Percentiles rank a stretch among this genome's conserved stretches.
Evolutionary conservation across 2,797 vertebrate genomes (phyloP).

Genomic region (Pseudochirops corinnae): DNA sequence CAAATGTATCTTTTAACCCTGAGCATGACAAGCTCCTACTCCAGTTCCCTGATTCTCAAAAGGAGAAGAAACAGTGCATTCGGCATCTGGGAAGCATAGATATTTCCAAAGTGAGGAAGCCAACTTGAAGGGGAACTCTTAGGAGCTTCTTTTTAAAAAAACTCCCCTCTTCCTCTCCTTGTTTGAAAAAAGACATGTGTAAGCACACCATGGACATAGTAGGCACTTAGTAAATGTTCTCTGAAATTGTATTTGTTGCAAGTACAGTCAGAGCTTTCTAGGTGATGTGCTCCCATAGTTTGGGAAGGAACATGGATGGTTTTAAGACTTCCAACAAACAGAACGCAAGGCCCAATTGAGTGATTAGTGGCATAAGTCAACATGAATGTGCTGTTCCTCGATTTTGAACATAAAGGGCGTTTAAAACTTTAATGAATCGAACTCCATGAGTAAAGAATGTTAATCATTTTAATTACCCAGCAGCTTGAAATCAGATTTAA

Average conservation of each 20-base stretch:
- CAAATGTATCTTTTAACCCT: not conserved
- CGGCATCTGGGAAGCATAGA: not conserved
- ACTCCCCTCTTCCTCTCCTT: not conserved
- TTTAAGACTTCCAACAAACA: conserved; percentile 66
- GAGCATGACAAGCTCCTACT: not conserved
- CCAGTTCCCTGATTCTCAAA: not conserved
- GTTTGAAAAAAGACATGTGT: not conserved
- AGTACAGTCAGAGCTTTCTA: not conserved
- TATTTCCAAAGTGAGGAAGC: not conserved
- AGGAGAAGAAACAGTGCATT: not conserved
- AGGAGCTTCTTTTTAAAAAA: not conserved
- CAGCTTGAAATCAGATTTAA: conserved; percentile 85
- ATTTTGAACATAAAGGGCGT: conserved; percentile 83
- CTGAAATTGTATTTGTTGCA: not conserved
- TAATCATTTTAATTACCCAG: conserved; percentile 87
- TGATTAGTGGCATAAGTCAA: conserved; percentile 77
- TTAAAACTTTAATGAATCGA: conserved; percentile 85
- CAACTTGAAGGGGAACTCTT: not conserved
- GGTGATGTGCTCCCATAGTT: conserved; percentile 45
- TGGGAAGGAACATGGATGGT: conserved; percentile 38
- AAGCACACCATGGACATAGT: not conserved
- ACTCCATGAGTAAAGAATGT: conserved; percentile 84
- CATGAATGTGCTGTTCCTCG: conserved; percentile 73
- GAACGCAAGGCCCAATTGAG: conserved; percentile 65
- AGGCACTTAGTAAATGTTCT: not conserved